Conservation (phyloP, 1,140 invertebrate genomes). For the Drosophila serrata region DNA sequence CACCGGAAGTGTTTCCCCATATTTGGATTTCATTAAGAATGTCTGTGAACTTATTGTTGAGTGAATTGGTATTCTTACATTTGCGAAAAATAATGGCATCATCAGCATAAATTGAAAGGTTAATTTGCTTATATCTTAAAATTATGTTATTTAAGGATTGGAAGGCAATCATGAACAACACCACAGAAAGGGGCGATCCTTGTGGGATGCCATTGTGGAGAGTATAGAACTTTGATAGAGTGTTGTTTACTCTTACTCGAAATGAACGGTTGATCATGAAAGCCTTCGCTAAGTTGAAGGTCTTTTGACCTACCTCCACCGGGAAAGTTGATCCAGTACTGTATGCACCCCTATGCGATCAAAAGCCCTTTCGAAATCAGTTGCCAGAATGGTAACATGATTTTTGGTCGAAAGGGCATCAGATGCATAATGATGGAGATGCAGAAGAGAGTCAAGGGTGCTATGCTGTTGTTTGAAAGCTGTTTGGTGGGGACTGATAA, state of each 20-base stretch:
- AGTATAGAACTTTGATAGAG: conserved; percentile 11
- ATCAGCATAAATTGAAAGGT: conserved; percentile 21
- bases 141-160: conserved; percentile 28
- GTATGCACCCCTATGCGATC: conserved; percentile 6
- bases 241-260: conserved; percentile 17
- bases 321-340: conserved; percentile 22
- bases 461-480: conserved; percentile 46
- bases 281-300: conserved; percentile 9
- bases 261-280: conserved; percentile 13
- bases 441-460: conserved; percentile 31
- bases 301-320: conserved; percentile 5
- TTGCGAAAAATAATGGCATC: conserved; percentile 30
- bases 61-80: conserved; percentile 14
- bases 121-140: background rate
- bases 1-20: conserved; percentile 11
- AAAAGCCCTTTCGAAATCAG: conserved; percentile 29
- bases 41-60: conserved; percentile 3
- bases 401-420: conserved; percentile 40
- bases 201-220: conserved; percentile 1
- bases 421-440: conserved; percentile 31
- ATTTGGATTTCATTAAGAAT: conserved; percentile 9
- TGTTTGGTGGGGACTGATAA: conserved; percentile 34
- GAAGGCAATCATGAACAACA: conserved; percentile 36
- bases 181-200: conserved; percentile 20
- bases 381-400: conserved; percentile 37